Evolutionary conservation across 2,888 invertebrate species (phyloP), one percentile per base, ranked within the genome.

Genomic region (Iphiclides podalirius): DNA sequence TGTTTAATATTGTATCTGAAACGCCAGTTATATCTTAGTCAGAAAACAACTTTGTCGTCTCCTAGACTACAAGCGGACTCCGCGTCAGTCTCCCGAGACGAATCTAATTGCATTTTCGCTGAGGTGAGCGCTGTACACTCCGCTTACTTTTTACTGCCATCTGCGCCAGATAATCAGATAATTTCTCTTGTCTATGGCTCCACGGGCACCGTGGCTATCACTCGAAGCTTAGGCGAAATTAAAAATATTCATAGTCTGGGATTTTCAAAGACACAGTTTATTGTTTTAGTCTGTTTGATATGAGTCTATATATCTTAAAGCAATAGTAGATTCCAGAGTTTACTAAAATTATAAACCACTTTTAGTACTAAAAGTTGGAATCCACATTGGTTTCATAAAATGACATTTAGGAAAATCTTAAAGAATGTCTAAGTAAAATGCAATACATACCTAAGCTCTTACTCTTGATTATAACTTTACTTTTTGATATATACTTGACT

Each of bases 81-180:
- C 68, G 60, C 70, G 68, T 73, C 69, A 68, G 75, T 80, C 85
- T 79, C 85, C 49, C 54, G 85, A 80, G 85, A 79, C 74, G 67
- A 70, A 84, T 80, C 75, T 85, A 83, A 85, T 84, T 83, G 84
- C 79, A 79, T 86, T 85, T 73, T 77, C 63, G 82, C 83, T 84
- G 85, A 85, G 85, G 85, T 84, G 80, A 75, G 79, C 72, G 57
- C 59, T 58, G 70, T 61, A 58, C 67, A 63, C 67, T 70, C 64
- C 70, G 63, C 65, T 76, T 73, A 74, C 75, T 77, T 80, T 79
- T 79, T 79, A 73, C 72, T 65, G 66, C 63, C 64, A 64, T 58
- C 64, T 63, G 58, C 52, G 60, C 54, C 67, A 60, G 69, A 75
- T 77, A 69, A 72, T 72, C 71, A 63, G 65, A 65, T 70, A 66